These are phyloP conservation scores for Oegoconia quadripuncta DNA, from an alignment of 2,888 invertebrate species.

Conservation along the genomic window DNA sequence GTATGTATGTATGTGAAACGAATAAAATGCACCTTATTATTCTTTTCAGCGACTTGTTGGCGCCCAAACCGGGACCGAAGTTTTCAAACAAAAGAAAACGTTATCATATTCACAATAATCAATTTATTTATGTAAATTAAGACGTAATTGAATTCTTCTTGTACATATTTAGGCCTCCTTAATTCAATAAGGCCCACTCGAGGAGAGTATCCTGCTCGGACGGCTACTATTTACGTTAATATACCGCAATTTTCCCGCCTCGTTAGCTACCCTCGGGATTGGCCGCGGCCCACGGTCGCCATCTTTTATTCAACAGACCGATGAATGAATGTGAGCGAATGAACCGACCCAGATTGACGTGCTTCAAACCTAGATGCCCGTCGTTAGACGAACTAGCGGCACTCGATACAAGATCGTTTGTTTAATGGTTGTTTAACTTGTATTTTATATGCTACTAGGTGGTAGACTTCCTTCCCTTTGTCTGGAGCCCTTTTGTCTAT, in stretches of 20 bases:
- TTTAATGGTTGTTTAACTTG: too few relatives aligned
- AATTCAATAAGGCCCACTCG: constrained; percentile 12
- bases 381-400: background rate
- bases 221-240: constrained; percentile 42
- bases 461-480: too few relatives aligned
- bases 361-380: constrained; percentile 18
- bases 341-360: constrained; percentile 38
- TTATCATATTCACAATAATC: background rate
- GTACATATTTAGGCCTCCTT: constrained; percentile 2
- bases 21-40: too few relatives aligned
- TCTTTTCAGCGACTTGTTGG: constrained; percentile 4
- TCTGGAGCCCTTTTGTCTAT: too few relatives aligned
- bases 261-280: constrained; percentile 32
- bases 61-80: constrained; percentile 5
- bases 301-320: constrained; percentile 60
- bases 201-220: constrained; percentile 25
- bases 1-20: background rate
- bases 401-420: background rate
- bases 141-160: constrained; percentile 7
- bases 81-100: background rate
- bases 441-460: too few relatives aligned
- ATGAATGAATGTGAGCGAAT: constrained; percentile 43
- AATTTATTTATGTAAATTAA: background rate
- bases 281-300: constrained; percentile 24
- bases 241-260: constrained; percentile 42